A percentile compares a stretch with the other conserved stretches of the same genome.
Conservation (phyloP, 2,797 vertebrate genomes). For the Urosaurus nigricauda region DNA sequence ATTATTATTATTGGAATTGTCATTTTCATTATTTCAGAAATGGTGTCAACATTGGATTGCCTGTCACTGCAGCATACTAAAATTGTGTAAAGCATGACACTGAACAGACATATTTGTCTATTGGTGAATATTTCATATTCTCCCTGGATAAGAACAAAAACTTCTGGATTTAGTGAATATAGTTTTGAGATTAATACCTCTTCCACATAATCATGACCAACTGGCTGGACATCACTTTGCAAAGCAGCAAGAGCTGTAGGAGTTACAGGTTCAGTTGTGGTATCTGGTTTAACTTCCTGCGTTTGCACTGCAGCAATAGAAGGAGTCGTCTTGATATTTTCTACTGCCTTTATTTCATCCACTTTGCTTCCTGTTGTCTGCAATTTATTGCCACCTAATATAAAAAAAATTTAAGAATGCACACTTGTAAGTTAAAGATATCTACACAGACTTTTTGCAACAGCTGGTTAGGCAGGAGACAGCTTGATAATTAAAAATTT, state of each 20-base stretch:
- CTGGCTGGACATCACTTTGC: constrained; percentile 96
- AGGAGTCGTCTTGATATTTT: constrained; percentile 78
- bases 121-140: not conserved
- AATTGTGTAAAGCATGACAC: not conserved
- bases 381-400: constrained; percentile 92
- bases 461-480: not conserved
- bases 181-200: constrained; percentile 81
- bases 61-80: not conserved
- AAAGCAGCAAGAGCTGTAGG: constrained; percentile 89
- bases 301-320: constrained; percentile 76
- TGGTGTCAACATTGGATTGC: not conserved
- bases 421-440: not conserved
- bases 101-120: not conserved
- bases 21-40: not conserved
- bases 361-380: constrained; percentile 90
- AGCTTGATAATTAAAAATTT: not conserved
- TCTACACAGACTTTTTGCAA: constrained; percentile 6
- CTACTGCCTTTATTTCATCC: constrained; percentile 88
- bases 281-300: constrained; percentile 80
- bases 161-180: not conserved
- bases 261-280: constrained; percentile 84
- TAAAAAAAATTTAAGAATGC: constrained; percentile 36
- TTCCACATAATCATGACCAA: constrained; percentile 98
- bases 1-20: too few species aligned
- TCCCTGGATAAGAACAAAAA: not conserved